Percentiles rank a stretch among this genome's conserved stretches.
Conservation (phyloP, 2,113 vertebrate species). For the Rhinoderma darwinii region DNA sequence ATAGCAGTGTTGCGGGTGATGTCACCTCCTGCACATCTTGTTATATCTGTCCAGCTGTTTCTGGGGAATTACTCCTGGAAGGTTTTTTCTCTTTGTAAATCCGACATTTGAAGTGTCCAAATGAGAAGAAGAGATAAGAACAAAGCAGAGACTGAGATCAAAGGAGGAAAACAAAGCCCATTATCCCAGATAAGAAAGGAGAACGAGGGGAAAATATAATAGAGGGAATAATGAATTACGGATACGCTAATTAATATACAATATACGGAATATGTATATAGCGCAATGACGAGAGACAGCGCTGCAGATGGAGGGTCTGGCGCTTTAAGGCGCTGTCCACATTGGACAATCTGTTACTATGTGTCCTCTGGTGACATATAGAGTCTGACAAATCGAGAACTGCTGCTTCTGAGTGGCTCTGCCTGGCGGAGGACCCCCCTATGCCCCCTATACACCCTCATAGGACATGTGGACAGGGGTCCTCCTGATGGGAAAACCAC, state of each 20-base stretch:
- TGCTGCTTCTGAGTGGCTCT: no score
- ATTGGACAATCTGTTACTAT: background rate
- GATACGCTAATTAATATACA: slow-evolving; percentile 41
- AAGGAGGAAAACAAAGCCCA: slow-evolving; percentile 45
- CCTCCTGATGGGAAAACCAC: no score
- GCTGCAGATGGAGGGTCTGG: background rate
- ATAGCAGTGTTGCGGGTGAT: background rate
- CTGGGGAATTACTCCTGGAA: background rate
- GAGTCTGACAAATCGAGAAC: no score
- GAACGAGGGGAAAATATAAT: background rate
- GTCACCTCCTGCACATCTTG: background rate
- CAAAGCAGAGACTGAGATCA: slow-evolving; percentile 22
- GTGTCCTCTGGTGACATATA: no score
- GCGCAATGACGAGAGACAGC: background rate
- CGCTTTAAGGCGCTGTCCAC: background rate
- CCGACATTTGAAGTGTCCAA: slow-evolving; percentile 5
- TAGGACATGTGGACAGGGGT: no score
- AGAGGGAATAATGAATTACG: slow-evolving; percentile 41
- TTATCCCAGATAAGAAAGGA: background rate
- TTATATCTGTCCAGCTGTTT: slow-evolving; percentile 20
- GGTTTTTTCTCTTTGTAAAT: slow-evolving; percentile 10
- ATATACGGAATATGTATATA: background rate
- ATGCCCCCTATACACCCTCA: no score
- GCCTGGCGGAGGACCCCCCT: no score
- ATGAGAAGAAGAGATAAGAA: slow-evolving; percentile 36